A percentile compares a stretch with the other conserved stretches of the same genome.
Evolutionary conservation across 1,140 invertebrate species (phyloP).

Genomic region (Drosophila nebulosa): DNA sequence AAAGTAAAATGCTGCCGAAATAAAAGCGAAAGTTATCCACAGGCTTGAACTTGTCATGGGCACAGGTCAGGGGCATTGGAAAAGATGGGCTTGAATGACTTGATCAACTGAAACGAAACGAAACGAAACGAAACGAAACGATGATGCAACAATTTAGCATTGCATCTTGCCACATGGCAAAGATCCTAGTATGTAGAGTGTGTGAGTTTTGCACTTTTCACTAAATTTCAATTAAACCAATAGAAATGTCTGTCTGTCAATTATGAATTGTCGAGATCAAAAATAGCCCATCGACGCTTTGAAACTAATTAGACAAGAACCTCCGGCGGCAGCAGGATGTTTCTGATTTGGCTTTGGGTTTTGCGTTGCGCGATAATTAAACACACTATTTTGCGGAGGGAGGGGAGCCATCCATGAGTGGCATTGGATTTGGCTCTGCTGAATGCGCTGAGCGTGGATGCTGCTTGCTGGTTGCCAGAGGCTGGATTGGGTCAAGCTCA

Average conservation of each 20-base stretch:
- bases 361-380: constrained; percentile 67
- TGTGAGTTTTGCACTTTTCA: neutral
- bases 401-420: neutral
- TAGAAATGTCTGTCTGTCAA: neutral
- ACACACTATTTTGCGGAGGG: constrained; percentile 37
- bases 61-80: constrained; percentile 26
- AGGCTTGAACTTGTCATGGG: constrained; percentile 42
- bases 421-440: neutral
- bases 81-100: constrained; percentile 7
- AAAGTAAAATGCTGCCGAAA: constrained; percentile 37
- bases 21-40: constrained; percentile 56
- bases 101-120: neutral
- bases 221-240: neutral
- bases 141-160: neutral
- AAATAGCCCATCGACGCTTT: constrained; percentile 7
- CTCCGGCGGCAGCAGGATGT: constrained; percentile 55
- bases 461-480: neutral
- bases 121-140: neutral
- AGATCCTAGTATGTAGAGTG: neutral
- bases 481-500: constrained; percentile 67
- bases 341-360: constrained; percentile 53
- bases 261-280: constrained; percentile 19
- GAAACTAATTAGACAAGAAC: constrained; percentile 49
- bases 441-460: neutral
- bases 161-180: neutral